A percentile compares a stretch with the other conserved stretches of the same genome.
Evolutionary conservation across 2,888 invertebrate genomes (phyloP).

Genomic region (Nomada flava): DNA sequence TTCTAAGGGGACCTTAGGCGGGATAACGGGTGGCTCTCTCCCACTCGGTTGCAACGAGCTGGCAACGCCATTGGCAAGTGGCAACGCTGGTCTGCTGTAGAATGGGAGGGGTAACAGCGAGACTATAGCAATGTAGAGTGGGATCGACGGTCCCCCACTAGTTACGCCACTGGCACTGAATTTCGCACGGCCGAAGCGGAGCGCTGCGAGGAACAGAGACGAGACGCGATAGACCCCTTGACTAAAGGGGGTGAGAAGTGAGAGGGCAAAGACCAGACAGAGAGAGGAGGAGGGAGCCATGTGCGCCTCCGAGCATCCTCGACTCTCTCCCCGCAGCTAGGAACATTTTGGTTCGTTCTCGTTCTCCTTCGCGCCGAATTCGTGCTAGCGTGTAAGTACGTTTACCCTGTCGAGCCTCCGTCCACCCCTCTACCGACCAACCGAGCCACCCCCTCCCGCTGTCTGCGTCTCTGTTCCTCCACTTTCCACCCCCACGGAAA

Average conservation of each 20-base stretch:
- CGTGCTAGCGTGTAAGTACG: constrained; percentile 63
- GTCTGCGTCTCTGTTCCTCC: constrained; percentile 26
- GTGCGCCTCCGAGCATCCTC: constrained; percentile 70
- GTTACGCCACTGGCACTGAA: constrained; percentile 71
- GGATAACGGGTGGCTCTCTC: constrained; percentile 55
- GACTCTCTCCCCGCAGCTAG: constrained; percentile 37
- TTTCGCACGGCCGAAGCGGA: constrained; percentile 67
- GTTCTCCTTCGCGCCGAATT: constrained; percentile 67
- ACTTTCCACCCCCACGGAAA: constrained; percentile 70
- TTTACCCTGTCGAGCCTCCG: constrained; percentile 56
- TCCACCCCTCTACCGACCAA: constrained; percentile 20
- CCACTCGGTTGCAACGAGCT: constrained; percentile 65
- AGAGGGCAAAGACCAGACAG: constrained; percentile 31
- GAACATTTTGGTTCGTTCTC: constrained; percentile 48
- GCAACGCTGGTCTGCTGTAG: constrained; percentile 62
- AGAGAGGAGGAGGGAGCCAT: constrained; percentile 60
- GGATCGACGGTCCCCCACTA: constrained; percentile 56
- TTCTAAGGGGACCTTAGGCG: constrained; percentile 67
- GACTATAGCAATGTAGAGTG: constrained; percentile 54
- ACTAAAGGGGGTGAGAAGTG: constrained; percentile 43
- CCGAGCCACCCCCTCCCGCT: constrained; percentile 12
- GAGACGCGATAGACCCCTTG: constrained; percentile 52
- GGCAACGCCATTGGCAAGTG: constrained; percentile 74
- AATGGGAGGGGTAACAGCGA: constrained; percentile 56
- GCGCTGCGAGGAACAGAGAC: constrained; percentile 58